phyloP scores from a whole-genome alignment of 2,888 invertebrate genomes.

The Drosophila fungiperda region DNA sequence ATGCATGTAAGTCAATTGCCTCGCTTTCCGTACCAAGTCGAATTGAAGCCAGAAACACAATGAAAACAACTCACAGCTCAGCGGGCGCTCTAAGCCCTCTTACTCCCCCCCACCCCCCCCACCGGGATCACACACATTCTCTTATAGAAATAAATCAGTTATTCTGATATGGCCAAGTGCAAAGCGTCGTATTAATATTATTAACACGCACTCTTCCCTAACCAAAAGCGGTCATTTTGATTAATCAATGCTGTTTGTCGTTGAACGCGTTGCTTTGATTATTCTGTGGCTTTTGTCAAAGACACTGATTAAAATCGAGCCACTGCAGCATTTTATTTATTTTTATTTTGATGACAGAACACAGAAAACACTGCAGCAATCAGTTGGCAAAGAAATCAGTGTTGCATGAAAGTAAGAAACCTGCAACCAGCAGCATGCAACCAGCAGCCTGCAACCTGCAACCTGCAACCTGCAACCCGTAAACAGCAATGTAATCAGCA shows the following conservation, averaged over 20 bases:
- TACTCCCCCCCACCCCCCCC: background rate
- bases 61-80: slow-evolving; percentile 12
- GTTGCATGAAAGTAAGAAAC: background rate
- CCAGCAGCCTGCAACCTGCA: background rate
- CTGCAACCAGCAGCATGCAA: background rate
- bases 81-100: slow-evolving; percentile 10
- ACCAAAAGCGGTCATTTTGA: background rate
- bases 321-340: background rate
- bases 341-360: background rate
- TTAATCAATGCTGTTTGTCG: background rate
- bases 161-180: slow-evolving; percentile 41
- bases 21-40: slow-evolving; percentile 36
- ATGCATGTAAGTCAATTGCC: slow-evolving; percentile 52
- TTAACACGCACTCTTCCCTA: slow-evolving; percentile 27
- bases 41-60: slow-evolving; percentile 40
- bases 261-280: background rate
- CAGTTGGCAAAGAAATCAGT: background rate
- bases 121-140: background rate
- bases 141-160: slow-evolving; percentile 50
- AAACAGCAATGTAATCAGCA: background rate
- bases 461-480: background rate
- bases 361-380: background rate
- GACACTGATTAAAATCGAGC: background rate
- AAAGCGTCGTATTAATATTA: slow-evolving; percentile 44
- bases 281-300: background rate